phyloP scores from a whole-genome alignment of 2,797 vertebrate genomes.

The Pelodytes ibericus region DNA sequence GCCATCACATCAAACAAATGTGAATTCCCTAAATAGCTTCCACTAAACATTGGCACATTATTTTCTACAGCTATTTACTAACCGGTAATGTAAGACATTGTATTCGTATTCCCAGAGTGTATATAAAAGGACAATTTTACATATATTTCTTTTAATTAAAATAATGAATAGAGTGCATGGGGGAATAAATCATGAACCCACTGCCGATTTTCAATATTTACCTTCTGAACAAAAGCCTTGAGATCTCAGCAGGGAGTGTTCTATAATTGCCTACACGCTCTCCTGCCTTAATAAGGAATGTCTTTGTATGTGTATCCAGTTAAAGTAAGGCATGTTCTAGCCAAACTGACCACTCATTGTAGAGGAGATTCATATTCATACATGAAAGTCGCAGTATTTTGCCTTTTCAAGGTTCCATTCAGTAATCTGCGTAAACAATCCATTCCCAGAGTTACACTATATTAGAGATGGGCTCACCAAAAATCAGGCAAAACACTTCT shows the following conservation, averaged over 20 bases:
- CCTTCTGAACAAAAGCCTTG: background rate
- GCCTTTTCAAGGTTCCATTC: too few relatives aligned
- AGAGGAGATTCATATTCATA: background rate
- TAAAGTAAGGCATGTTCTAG: background rate
- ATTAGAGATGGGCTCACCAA: too few relatives aligned
- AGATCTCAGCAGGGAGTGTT: background rate
- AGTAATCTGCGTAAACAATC: too few relatives aligned
- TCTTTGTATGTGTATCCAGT: background rate
- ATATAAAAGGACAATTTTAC: background rate
- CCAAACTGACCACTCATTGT: background rate
- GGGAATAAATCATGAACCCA: background rate
- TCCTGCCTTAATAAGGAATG: background rate
- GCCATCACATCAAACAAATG: conserved; percentile 41
- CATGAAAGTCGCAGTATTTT: too few relatives aligned
- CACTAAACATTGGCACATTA: conserved; percentile 1
- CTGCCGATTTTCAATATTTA: conserved; percentile 9
- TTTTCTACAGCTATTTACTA: conserved; percentile 15
- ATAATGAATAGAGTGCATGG: background rate
- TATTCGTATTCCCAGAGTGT: background rate
- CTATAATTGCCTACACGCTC: background rate
- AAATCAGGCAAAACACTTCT: too few relatives aligned
- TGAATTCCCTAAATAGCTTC: conserved; percentile 36
- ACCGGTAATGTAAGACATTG: conserved; percentile 4
- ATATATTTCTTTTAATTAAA: background rate
- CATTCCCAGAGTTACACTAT: too few relatives aligned